Conservation (phyloP, 2,797 vertebrate species). For the Alcedo atthis region DNA sequence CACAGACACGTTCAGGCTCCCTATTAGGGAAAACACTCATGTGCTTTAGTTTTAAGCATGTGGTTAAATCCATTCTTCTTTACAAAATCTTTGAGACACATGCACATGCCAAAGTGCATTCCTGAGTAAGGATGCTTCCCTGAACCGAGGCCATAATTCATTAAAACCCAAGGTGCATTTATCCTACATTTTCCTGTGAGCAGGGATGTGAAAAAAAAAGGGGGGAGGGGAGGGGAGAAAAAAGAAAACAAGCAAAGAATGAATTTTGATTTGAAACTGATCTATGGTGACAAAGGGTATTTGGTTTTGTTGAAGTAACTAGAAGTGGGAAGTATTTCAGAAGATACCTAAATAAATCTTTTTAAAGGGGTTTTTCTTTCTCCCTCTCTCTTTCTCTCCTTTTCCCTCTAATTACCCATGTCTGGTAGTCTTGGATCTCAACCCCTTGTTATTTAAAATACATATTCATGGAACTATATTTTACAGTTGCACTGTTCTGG, state of each 20-base stretch:
- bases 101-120: slow-evolving; percentile 59
- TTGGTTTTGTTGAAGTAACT: slow-evolving; percentile 65
- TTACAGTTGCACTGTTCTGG: slow-evolving; percentile 78
- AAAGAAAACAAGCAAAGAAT: slow-evolving; percentile 57
- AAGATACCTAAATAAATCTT: slow-evolving; percentile 68
- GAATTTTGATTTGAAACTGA: slow-evolving; percentile 65
- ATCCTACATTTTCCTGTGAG: slow-evolving; percentile 26
- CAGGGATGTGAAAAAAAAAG: not conserved
- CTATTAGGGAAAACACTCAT: slow-evolving; percentile 51
- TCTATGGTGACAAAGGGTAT: slow-evolving; percentile 59
- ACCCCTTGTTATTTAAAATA: slow-evolving; percentile 77
- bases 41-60: slow-evolving; percentile 64
- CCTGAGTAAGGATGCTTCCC: slow-evolving; percentile 66
- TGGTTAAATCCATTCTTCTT: slow-evolving; percentile 63
- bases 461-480: slow-evolving; percentile 79
- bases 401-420: slow-evolving; percentile 70
- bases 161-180: slow-evolving; percentile 64
- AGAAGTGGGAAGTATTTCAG: slow-evolving; percentile 59
- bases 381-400: slow-evolving; percentile 19
- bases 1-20: not conserved
- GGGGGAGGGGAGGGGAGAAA: not conserved
- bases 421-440: slow-evolving; percentile 67
- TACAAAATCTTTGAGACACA: slow-evolving; percentile 52
- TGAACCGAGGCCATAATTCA: slow-evolving; percentile 54
- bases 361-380: slow-evolving; percentile 38